These are phyloP conservation scores for Typhlichthys eigenmanni DNA, from an alignment of 2,797 vertebrate species.

Conservation along the genomic window DNA sequence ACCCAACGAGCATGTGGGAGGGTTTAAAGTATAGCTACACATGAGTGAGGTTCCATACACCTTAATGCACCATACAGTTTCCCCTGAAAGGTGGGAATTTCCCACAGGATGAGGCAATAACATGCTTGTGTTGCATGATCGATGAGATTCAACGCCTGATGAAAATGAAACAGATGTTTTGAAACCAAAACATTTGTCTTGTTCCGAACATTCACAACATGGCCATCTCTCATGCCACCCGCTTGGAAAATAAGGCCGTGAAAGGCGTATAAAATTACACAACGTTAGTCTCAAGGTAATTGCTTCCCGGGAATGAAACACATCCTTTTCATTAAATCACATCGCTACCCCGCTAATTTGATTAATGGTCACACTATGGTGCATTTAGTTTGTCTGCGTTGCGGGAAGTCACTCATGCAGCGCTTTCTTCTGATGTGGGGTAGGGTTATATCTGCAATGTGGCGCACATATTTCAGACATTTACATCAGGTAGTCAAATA, in stretches of 20 bases:
- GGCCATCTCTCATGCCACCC: constrained; percentile 48
- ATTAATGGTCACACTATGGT: constrained; percentile 51
- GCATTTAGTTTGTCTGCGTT: constrained; percentile 38
- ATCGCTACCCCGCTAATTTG: constrained; percentile 46
- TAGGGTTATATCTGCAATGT: constrained; percentile 12
- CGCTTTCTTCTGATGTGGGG: constrained; percentile 31
- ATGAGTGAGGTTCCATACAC: constrained; percentile 61
- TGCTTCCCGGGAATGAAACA: constrained; percentile 34
- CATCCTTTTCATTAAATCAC: constrained; percentile 39
- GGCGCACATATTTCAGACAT: constrained; percentile 3
- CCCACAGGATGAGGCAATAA: constrained; percentile 68
- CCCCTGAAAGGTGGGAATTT: constrained; percentile 64
- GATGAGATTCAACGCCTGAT: constrained; percentile 66
- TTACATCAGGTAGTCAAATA: constrained; percentile 13
- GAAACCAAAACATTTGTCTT: constrained; percentile 66
- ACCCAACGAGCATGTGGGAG: constrained; percentile 9
- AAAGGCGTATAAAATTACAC: constrained; percentile 48
- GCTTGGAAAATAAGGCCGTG: constrained; percentile 18
- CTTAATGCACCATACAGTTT: constrained; percentile 57
- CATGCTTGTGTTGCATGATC: constrained; percentile 61
- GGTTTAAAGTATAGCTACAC: constrained; percentile 23
- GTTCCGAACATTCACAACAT: constrained; percentile 37
- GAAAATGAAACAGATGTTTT: constrained; percentile 76
- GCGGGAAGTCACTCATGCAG: constrained; percentile 37
- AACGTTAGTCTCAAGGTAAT: constrained; percentile 44